Evolutionary conservation across 2,797 vertebrate genomes (phyloP), one percentile per base, ranked within the genome.

Genomic region (Borostomias antarcticus): DNA sequence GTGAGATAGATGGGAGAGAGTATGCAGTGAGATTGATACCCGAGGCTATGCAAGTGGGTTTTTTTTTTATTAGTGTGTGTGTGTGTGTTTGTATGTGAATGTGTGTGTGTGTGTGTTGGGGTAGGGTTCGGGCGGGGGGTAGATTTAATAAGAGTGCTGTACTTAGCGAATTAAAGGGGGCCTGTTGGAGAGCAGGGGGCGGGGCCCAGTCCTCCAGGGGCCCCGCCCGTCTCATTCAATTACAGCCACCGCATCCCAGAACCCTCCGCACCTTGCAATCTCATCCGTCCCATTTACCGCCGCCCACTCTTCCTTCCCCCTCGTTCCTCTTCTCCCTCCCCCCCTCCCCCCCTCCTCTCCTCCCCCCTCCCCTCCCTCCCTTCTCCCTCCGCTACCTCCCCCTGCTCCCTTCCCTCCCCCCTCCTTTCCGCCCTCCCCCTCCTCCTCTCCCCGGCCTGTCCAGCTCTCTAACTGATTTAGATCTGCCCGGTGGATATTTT

Each of bases 91-190:
- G 53, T 48, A 47, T 69, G 60, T 72, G 26, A 59, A 25, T 28
- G 26, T 52, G 33, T 53, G 51, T 37, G 30, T 29, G 56, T 53
- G 35, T 57, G 8, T 64, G 48, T 57, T 68, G 28, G 21, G 60
- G 23, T 59, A 76, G 73, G 64, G 66, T 62, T 50, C 29, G 21
- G 61, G 57, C 47, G 51, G 70, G 73, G 66, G 78, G 79, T 82
- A 90, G 91, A 93, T 95, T 90, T 92, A 94, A 95, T 94, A 92
- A 93, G 87, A 83, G 82, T 76, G 88, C 81, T 77, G 84, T 86
- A 89, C 88, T 95, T 89, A 90, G 89, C 82, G 74, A 93, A 94
- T 93, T 93, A 94, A 86, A 92, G 74, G 62, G 72, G 70, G 82
- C 74, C 85, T 88, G 85, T 71, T 87, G 74, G 59, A 78, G 70